Evolutionary conservation across 2,888 invertebrate genomes (phyloP), one percentile per base, ranked within the genome.

Genomic region (Meliscaeva auricollis): DNA sequence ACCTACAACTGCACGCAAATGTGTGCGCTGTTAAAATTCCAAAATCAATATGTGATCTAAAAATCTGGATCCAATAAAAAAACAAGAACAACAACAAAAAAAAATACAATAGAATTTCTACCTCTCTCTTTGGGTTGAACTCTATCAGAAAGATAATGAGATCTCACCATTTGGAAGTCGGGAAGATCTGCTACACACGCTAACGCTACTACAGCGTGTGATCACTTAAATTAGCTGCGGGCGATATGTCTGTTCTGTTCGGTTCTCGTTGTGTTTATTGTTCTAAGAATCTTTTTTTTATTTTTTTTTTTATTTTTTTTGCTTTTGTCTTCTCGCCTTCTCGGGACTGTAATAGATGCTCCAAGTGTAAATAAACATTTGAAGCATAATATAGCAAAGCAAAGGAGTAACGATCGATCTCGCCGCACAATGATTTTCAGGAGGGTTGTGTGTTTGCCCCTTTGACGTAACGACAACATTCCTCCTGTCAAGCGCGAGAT

Each of bases 311-410:
- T 54, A 15, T 48, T 26, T 44, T 50, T 50, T 52, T 50, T 41
- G 76, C 26, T 79, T 79, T 50, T 64, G 48, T 62, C 58, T 60
- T 75, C 66, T 73, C 69, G 81, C 68, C 81, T 77, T 81, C 81
- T 76, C 15, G 50, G 81, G 81, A 81, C 77, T 85, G 85, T 81
- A 77, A 62, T 85, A 85, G 75, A 73, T 81, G 85, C 76, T 81
- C 81, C 76, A 73, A 80, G 85, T 85, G 85, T 85, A 85, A 85
- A 85, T 85, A 85, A 85, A 85, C 76, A 85, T 38, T 22, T 54
- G 15, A 62, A 64, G 44, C 9, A 72, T 56, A 20, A 54, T n/a
- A n/a, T n/a, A 62, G 44, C 9, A 72, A 44, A n/a, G 26, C 32
- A 4, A 35, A 50, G 15, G 44, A 80, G 58, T 52, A 79, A 50